Conservation (phyloP, 2,113 vertebrate species). For the Xyrauchen texanus region DNA sequence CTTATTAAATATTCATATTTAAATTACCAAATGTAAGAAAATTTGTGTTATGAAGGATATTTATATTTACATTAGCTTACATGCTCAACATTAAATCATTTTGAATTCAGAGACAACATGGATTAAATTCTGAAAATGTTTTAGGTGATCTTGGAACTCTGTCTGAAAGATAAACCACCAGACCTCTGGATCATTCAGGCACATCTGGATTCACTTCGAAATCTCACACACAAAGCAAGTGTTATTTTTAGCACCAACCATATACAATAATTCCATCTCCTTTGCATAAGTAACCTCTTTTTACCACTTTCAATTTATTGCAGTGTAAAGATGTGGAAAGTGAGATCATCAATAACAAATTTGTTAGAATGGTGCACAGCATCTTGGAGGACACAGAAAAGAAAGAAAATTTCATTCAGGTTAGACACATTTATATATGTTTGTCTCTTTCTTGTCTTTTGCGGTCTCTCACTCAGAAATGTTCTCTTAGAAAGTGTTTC, state of each 20-base stretch:
- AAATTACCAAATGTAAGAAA: too few species aligned
- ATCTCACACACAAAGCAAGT: constrained; percentile 46
- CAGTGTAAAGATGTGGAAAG: constrained; percentile 53
- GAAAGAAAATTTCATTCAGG: constrained; percentile 51
- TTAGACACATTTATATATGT: neutral
- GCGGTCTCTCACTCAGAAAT: neutral
- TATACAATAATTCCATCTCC: neutral
- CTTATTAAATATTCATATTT: too few species aligned
- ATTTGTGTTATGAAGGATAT: too few species aligned
- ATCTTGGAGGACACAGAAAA: constrained; percentile 44
- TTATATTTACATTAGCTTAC: too few species aligned
- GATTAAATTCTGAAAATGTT: neutral
- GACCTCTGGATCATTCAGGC: constrained; percentile 52
- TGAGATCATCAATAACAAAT: constrained; percentile 49
- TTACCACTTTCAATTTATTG: neutral
- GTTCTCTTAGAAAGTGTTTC: neutral
- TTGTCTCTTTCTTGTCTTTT: neutral
- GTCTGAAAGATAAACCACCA: constrained; percentile 44
- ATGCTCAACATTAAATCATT: too few species aligned
- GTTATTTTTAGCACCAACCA: neutral
- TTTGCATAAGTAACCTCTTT: too few species aligned
- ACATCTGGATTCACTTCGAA: constrained; percentile 53
- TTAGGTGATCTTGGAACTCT: constrained; percentile 55
- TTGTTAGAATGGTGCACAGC: constrained; percentile 49
- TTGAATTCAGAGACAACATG: neutral